Evolutionary conservation across 2,113 vertebrate species (phyloP).

Genomic region (Xerus inauris): DNA sequence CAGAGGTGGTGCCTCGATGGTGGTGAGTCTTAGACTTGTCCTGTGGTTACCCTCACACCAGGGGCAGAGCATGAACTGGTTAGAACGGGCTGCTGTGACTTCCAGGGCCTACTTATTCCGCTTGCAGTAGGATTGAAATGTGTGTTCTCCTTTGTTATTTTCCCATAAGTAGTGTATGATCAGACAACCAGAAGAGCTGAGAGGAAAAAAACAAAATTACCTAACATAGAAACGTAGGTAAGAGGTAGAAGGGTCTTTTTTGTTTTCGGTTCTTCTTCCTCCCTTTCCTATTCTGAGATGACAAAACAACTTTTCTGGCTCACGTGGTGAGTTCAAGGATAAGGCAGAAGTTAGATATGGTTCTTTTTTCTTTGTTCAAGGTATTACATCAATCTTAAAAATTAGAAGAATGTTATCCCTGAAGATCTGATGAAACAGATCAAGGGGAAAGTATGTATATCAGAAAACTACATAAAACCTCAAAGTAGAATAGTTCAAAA

Average conservation of each 20-base stretch:
- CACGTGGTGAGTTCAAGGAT: not conserved
- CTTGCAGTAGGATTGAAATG: not conserved
- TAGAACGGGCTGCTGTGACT: not conserved
- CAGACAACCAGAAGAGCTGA: not conserved
- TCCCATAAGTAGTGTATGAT: not conserved
- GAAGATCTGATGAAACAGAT: constrained; percentile 24
- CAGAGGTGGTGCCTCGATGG: not conserved
- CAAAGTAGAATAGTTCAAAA: not conserved
- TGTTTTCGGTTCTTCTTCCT: not conserved
- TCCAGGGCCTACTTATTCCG: not conserved
- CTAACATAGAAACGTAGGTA: not conserved
- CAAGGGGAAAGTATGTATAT: not conserved
- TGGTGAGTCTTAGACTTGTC: not conserved
- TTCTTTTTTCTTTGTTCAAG: not conserved
- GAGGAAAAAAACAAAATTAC: too few relatives aligned
- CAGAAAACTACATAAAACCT: constrained; percentile 16
- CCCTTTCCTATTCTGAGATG: not conserved
- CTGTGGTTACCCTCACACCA: not conserved
- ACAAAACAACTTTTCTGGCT: not conserved
- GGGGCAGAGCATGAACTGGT: not conserved
- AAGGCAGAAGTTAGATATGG: not conserved
- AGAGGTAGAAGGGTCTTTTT: not conserved
- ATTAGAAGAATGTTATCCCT: not conserved
- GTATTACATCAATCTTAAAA: constrained; percentile 28
- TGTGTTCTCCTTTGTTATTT: not conserved